phyloP scores from a whole-genome alignment of 2,888 invertebrate genomes.

The Sipunculus nudus region DNA sequence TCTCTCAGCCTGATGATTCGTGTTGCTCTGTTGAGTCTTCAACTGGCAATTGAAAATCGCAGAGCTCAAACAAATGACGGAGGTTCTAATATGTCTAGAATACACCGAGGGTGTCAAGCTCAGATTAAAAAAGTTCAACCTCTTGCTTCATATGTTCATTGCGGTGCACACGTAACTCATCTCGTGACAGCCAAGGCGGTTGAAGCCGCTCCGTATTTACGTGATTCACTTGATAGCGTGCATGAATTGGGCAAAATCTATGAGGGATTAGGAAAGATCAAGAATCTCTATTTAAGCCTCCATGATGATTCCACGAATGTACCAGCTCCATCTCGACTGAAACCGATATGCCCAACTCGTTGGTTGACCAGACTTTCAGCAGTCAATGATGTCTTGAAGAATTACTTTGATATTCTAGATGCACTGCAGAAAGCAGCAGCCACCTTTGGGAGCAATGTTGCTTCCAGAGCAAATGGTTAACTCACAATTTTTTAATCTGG shows the following conservation, averaged over 20 bases:
- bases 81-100: conserved; percentile 2
- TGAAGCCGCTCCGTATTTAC: not conserved
- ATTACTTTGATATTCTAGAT: too few species aligned
- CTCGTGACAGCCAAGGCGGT: not conserved
- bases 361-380: too few species aligned
- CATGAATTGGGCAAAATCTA: conserved; percentile 2
- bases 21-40: not conserved
- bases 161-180: conserved; percentile 5
- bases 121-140: conserved; percentile 5
- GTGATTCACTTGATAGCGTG: not conserved
- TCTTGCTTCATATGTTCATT: not conserved
- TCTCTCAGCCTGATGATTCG: too few species aligned
- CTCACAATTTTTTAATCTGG: too few species aligned
- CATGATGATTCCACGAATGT: too few species aligned
- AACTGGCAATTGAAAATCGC: not conserved
- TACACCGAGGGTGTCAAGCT: conserved; percentile 5
- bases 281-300: not conserved
- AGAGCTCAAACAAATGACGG: not conserved
- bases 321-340: too few species aligned
- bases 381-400: too few species aligned
- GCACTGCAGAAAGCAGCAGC: too few species aligned
- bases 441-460: too few species aligned
- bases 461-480: too few species aligned
- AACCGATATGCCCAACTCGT: too few species aligned
- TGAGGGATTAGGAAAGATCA: not conserved